Evolutionary conservation across 1,140 invertebrate genomes (phyloP).

Genomic region (Bombus difficillimus): DNA sequence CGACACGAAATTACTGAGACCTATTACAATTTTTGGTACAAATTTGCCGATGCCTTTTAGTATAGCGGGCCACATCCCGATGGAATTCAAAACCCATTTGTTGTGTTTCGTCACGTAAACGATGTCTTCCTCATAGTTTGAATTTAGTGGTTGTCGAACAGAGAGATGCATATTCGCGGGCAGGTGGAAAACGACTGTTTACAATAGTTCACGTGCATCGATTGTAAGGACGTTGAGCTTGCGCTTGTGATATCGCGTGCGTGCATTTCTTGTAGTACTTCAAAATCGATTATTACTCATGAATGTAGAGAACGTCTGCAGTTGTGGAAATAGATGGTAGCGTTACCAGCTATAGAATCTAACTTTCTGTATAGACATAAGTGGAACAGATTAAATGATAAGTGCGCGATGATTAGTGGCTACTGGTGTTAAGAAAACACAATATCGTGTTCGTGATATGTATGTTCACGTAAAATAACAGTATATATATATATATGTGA

Average conservation of each 20-base stretch:
- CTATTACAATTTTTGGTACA: constrained; percentile 24
- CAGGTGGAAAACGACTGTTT: background rate
- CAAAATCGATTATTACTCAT: background rate
- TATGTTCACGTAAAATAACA: background rate
- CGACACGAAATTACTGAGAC: constrained; percentile 14
- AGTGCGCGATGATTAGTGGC: too few species aligned
- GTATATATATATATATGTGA: background rate
- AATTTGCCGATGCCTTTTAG: background rate
- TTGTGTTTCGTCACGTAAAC: constrained; percentile 26
- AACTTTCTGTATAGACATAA: too few species aligned
- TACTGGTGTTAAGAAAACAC: too few species aligned
- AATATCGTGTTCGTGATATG: background rate
- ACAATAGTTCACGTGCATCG: background rate
- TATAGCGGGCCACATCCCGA: constrained; percentile 59
- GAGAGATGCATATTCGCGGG: background rate
- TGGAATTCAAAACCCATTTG: constrained; percentile 33
- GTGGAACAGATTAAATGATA: background rate
- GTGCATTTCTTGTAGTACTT: background rate
- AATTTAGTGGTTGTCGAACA: too few species aligned
- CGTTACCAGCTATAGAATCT: background rate
- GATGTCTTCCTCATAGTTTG: constrained; percentile 31
- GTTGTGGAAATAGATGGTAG: background rate
- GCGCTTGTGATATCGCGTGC: background rate
- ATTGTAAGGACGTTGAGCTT: constrained; percentile 22
- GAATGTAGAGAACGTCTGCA: background rate